A percentile compares a stretch with the other conserved stretches of the same genome.
phyloP scores from a whole-genome alignment of 2,113 vertebrate genomes.

The Martes martes region DNA sequence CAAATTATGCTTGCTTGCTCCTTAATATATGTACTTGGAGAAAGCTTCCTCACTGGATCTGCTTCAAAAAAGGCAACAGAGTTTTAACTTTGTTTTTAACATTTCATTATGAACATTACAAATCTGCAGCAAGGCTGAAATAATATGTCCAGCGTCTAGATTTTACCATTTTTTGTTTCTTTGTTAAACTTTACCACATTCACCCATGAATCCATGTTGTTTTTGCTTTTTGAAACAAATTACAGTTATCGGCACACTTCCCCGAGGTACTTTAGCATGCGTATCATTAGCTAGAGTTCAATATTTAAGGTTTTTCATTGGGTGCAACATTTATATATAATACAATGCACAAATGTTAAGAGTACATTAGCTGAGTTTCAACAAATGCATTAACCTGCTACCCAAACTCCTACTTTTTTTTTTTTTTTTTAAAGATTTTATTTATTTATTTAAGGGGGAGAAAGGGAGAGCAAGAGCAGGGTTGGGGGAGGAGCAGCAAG shows the following conservation, averaged over 20 bases:
- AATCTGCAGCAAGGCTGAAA: neutral
- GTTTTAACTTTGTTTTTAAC: neutral
- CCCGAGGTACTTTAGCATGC: neutral
- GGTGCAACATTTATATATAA: neutral
- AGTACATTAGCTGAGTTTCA: neutral
- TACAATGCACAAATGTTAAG: neutral
- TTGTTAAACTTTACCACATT: neutral
- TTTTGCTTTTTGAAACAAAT: neutral
- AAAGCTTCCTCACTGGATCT: neutral
- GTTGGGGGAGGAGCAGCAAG: neutral
- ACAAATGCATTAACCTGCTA: neutral
- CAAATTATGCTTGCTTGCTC: neutral
- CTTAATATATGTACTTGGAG: neutral
- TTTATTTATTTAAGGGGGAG: neutral
- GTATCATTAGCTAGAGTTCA: neutral
- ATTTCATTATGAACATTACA: neutral
- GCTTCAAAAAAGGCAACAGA: neutral
- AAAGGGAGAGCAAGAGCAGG: no score
- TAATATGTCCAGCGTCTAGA: neutral
- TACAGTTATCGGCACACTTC: neutral
- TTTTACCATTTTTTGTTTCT: neutral
- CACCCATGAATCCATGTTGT: neutral
- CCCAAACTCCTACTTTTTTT: neutral
- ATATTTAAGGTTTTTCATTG: neutral
- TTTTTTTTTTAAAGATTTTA: neutral